These are phyloP conservation scores for Phrynocephalus forsythii DNA, from an alignment of 2,797 vertebrate genomes.

Conservation along the genomic window DNA sequence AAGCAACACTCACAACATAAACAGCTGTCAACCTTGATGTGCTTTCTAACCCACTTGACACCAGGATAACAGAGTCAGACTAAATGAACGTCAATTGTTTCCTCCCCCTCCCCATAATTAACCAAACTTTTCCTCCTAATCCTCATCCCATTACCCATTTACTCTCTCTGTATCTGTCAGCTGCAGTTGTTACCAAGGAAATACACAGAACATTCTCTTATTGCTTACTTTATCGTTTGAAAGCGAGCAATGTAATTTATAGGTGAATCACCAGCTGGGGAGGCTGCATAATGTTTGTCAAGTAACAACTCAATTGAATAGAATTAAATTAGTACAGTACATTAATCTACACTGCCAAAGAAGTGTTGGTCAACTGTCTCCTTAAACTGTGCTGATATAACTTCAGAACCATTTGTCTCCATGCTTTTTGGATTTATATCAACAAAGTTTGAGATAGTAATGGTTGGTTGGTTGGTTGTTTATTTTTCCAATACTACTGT, in stretches of 20 bases:
- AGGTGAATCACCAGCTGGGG: neutral
- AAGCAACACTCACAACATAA: conserved; percentile 29
- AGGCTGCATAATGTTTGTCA: neutral
- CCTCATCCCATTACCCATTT: neutral
- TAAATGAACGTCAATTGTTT: conserved; percentile 39
- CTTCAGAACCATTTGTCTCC: neutral
- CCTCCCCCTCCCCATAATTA: neutral
- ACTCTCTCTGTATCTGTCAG: rapidly evolving
- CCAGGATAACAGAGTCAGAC: conserved; percentile 36
- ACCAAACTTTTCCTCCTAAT: neutral
- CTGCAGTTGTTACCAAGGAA: neutral
- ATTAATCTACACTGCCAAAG: neutral
- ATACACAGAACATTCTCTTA: neutral
- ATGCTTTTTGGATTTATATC: neutral
- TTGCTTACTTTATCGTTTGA: neutral
- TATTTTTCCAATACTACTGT: too few relatives aligned
- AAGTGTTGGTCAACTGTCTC: neutral
- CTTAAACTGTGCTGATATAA: too few relatives aligned
- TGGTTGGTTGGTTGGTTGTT: too few relatives aligned
- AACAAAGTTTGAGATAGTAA: neutral
- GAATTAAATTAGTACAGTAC: neutral
- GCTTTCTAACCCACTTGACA: conserved; percentile 52
- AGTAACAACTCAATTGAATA: neutral
- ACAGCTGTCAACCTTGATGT: conserved; percentile 37
- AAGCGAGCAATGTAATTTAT: neutral